These are phyloP conservation scores for Cyanoderma ruficeps DNA, from an alignment of 2,113 vertebrate genomes.

Conservation along the genomic window DNA sequence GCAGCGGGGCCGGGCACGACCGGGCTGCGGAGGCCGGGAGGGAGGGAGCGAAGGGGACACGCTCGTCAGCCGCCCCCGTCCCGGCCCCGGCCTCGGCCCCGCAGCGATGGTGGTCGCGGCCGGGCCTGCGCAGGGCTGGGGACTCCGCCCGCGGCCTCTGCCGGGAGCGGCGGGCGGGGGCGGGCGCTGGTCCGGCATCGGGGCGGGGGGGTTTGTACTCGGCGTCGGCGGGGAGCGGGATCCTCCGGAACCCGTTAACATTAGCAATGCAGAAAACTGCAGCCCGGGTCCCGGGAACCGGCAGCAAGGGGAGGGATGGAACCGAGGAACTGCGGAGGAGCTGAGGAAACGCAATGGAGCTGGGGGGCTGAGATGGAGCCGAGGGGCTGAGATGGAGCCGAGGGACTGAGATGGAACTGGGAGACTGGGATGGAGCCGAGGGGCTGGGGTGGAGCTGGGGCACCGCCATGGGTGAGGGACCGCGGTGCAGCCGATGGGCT, in stretches of 20 bases:
- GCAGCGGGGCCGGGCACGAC: too few relatives aligned
- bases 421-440: fast-evolving
- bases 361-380: too few relatives aligned
- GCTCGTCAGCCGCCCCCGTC: too few relatives aligned
- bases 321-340: too few relatives aligned
- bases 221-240: background rate
- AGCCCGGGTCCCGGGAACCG: background rate
- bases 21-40: too few relatives aligned
- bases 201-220: background rate
- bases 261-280: background rate
- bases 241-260: background rate
- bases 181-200: background rate
- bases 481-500: too few relatives aligned
- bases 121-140: background rate
- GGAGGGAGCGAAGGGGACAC: too few relatives aligned
- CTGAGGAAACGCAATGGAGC: background rate
- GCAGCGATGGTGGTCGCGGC: too few relatives aligned
- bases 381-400: background rate
- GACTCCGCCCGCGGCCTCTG: background rate
- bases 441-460: background rate
- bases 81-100: too few relatives aligned
- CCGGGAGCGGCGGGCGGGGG: background rate
- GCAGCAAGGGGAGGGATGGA: background rate
- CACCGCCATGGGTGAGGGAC: fast-evolving
- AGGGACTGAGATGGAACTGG: fast-evolving